A percentile compares a stretch with the other conserved stretches of the same genome.
Evolutionary conservation across 2,113 vertebrate species (phyloP).

Genomic region (Dasyprocta punctata): DNA sequence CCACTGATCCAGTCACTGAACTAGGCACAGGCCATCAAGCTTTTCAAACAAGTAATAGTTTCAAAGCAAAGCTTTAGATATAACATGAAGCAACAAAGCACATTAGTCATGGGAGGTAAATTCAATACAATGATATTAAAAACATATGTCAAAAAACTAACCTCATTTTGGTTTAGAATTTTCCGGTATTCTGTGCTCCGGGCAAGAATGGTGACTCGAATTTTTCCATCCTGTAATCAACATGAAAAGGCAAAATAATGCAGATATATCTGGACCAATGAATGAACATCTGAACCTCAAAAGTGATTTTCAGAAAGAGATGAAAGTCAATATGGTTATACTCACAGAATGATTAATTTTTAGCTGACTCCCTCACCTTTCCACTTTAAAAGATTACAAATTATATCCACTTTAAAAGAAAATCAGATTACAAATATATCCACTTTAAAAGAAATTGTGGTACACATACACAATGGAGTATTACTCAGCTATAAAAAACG

Average conservation of each 20-base stretch:
- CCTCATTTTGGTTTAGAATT: constrained; percentile 97
- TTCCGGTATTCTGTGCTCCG: constrained; percentile 96
- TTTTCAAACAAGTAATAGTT: constrained; percentile 17
- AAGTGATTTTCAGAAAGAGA: not conserved
- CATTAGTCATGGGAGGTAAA: not conserved
- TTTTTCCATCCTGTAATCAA: constrained; percentile 91
- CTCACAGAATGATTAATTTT: not conserved
- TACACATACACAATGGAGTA: not conserved
- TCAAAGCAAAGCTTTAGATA: not conserved
- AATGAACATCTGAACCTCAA: not conserved
- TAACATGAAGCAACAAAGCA: not conserved
- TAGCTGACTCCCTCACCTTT: not conserved
- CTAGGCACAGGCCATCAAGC: not conserved
- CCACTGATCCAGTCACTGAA: not conserved
- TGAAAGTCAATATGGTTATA: not conserved
- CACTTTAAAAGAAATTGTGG: not conserved
- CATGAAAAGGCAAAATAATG: constrained; percentile 59
- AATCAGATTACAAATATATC: not conserved
- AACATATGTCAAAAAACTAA: constrained; percentile 77
- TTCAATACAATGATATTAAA: not conserved
- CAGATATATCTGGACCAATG: not conserved
- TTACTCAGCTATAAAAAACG: not conserved
- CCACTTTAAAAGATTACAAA: not conserved
- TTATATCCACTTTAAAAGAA: not conserved
- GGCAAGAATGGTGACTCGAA: constrained; percentile 95